Percentiles rank a stretch among this genome's conserved stretches.
phyloP scores from a whole-genome alignment of 1,140 invertebrate genomes.

The Conus ventricosus region DNA sequence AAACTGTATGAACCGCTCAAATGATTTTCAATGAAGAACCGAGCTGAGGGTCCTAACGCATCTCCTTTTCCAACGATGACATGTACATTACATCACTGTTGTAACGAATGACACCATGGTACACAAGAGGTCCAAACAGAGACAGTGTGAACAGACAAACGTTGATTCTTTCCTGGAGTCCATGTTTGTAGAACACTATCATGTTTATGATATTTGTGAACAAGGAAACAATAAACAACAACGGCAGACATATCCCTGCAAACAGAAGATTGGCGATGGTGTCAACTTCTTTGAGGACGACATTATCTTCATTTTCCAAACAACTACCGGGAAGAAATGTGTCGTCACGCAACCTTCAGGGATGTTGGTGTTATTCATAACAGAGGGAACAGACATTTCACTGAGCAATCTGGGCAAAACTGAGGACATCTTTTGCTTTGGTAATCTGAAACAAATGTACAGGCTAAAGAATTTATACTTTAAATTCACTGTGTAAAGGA shows the following conservation, averaged over 20 bases:
- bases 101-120: neutral
- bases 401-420: no score
- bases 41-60: neutral
- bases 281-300: neutral
- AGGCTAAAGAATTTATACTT: no score
- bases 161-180: conserved; percentile 26
- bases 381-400: neutral
- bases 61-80: neutral
- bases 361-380: neutral
- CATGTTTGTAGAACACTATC: conserved; percentile 8
- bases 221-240: neutral
- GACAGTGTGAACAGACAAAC: conserved; percentile 15
- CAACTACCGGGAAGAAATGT: neutral
- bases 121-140: conserved; percentile 19
- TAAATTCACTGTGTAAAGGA: no score
- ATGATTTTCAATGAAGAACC: neutral
- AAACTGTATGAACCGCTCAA: neutral
- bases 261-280: neutral
- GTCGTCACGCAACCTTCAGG: neutral
- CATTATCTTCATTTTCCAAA: neutral
- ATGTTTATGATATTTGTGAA: conserved; percentile 5
- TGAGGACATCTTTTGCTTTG: no score
- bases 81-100: neutral
- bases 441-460: no score
- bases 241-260: neutral